Evolutionary conservation across 1,140 invertebrate species (phyloP).

Genomic region (Penaeus indicus): DNA sequence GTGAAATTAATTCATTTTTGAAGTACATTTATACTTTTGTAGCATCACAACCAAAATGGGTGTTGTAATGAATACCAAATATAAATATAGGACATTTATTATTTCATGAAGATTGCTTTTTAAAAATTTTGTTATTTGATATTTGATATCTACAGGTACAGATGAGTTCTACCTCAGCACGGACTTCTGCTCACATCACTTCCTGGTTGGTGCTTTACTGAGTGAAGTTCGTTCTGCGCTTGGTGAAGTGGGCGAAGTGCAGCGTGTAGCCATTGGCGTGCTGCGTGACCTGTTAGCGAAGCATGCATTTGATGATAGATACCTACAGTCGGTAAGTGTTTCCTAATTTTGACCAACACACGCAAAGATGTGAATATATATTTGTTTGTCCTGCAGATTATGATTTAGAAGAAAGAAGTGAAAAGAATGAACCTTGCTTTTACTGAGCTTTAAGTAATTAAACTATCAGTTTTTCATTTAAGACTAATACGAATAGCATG

Average conservation of each 20-base stretch:
- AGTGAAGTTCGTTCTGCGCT: conserved; percentile 83
- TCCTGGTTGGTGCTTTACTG: conserved; percentile 85
- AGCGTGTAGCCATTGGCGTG: conserved; percentile 83
- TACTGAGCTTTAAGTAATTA: no score
- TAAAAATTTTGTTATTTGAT: not conserved
- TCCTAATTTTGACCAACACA: not conserved
- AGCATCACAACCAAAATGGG: no score
- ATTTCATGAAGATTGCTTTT: not conserved
- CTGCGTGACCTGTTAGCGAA: conserved; percentile 90
- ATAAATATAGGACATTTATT: no score
- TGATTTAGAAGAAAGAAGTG: not conserved
- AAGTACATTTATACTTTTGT: no score
- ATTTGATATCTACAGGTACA: conserved; percentile 49
- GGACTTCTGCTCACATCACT: conserved; percentile 88
- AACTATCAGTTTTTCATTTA: no score
- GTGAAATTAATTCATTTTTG: no score
- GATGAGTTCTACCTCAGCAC: conserved; percentile 64
- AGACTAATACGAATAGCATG: no score
- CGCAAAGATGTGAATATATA: conserved; percentile 1
- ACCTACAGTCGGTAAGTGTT: conserved; percentile 74
- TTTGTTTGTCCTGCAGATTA: not conserved
- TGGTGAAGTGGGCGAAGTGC: conserved; percentile 84
- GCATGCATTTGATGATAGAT: conserved; percentile 93
- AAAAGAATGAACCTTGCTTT: no score
- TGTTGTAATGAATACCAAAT: no score